Evolutionary conservation across 2,797 vertebrate genomes (phyloP).

Genomic region (Danio aesculapii): DNA sequence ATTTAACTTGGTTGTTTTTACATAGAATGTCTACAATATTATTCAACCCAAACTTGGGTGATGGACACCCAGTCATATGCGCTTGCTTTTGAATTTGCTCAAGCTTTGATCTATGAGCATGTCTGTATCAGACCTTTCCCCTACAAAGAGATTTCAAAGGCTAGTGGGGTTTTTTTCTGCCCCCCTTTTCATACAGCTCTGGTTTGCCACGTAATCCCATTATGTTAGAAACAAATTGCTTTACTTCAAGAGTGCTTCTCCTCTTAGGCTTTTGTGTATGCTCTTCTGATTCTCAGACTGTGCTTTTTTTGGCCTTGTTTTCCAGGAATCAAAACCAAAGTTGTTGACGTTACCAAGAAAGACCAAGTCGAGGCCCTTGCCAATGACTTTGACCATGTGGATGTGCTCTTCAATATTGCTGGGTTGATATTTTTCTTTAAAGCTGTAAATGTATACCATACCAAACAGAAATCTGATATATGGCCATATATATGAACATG

Average conservation of each 20-base stretch:
- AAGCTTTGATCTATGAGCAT: slow-evolving; percentile 6
- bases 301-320: slow-evolving; percentile 13
- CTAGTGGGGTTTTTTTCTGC: slow-evolving; percentile 1
- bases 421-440: slow-evolving; percentile 77
- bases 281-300: slow-evolving; percentile 9
- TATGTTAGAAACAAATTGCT: slow-evolving; percentile 49
- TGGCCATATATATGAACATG: no score
- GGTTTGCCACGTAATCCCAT: slow-evolving; percentile 36
- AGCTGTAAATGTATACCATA: slow-evolving; percentile 46
- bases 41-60: neutral
- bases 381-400: slow-evolving; percentile 84
- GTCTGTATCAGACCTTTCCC: slow-evolving; percentile 2
- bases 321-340: slow-evolving; percentile 86
- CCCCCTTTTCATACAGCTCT: neutral
- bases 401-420: slow-evolving; percentile 93
- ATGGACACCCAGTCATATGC: neutral
- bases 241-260: slow-evolving; percentile 10
- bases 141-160: slow-evolving; percentile 24
- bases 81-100: neutral
- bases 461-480: no score
- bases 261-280: neutral
- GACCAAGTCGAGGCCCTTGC: slow-evolving; percentile 90
- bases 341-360: slow-evolving; percentile 91
- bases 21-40: neutral
- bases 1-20: neutral